Evolutionary conservation across 1,140 invertebrate genomes (phyloP), one percentile per base, ranked within the genome.

Genomic region (Maconellicoccus hirsutus): DNA sequence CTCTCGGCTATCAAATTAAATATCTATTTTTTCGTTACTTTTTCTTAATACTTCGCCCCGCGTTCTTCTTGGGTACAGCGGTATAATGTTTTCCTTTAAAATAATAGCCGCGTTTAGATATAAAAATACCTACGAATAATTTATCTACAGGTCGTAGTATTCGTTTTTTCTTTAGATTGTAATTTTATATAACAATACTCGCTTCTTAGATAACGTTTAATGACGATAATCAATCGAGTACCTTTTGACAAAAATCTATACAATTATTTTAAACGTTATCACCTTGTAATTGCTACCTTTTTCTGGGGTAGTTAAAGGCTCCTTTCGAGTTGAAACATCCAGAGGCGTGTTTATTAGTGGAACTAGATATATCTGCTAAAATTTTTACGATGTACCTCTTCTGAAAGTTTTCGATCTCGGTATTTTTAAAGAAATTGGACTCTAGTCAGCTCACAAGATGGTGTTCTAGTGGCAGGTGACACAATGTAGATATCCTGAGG

Each of bases 1-100:
- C 61, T 66, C 61, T 26, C 21, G 61, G 61, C 61, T 66, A 66
- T 66, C 61, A 66, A 66, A 66, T 66, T 66, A 66, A 66, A 66
- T 66, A 26, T 66, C 61, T 66, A 66, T 66, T 66, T 66, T 25
- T 66, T 25, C 16, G 22, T 23, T 23, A 38, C 33, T 16, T 19
- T 52, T 52, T 52, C 42, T 6, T 52, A 14, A 14, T 16, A 3
- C 42, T 52, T 52, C 42, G 10, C n/a, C 10, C n/a, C 42, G 3
- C 29, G 29, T 6, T 33, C 29, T 33, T 33, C 29, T 33, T 33
- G 12, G 29, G 29, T 33, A 33, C 29, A 33, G n/a, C n/a, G n/a
- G n/a, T n/a, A n/a, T n/a, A n/a, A n/a, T n/a, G 33, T 38, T 38
- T 7, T 7, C 14, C 6, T 38, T 38, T 38, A 7, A 38, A 52